These are phyloP conservation scores for Antrozous pallidus DNA, from an alignment of 2,797 vertebrate genomes.

Conservation along the genomic window DNA sequence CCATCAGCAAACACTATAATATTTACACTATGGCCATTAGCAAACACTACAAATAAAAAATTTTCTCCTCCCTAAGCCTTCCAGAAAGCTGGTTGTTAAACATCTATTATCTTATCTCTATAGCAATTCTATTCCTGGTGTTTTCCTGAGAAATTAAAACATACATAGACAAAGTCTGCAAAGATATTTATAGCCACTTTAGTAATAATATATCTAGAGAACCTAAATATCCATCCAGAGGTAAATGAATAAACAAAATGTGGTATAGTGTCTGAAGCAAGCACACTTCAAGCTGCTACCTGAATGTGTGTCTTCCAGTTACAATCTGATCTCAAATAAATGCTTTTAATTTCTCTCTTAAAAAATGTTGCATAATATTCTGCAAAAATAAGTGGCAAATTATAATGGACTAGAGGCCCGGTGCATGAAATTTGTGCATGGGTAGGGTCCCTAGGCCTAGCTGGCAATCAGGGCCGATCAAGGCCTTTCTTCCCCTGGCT, in stretches of 20 bases:
- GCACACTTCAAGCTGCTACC: not conserved
- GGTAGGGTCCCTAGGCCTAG: no score
- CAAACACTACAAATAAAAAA: not conserved
- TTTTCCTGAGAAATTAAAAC: not conserved
- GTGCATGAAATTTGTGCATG: no score
- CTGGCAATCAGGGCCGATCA: no score
- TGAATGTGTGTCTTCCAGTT: not conserved
- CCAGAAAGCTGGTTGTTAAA: not conserved
- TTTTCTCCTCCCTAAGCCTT: not conserved
- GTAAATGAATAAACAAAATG: not conserved
- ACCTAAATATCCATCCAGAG: not conserved
- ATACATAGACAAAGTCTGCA: not conserved
- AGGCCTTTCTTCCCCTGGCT: no score
- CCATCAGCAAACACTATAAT: not conserved
- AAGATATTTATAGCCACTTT: not conserved
- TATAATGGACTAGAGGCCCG: no score
- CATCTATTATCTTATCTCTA: not conserved
- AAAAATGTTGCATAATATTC: not conserved
- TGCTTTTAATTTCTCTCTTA: not conserved
- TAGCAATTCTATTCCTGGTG: not conserved
- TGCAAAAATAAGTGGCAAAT: not conserved
- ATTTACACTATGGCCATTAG: not conserved
- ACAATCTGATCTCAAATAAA: not conserved
- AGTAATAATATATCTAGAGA: not conserved
- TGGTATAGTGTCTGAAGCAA: not conserved